phyloP scores from a whole-genome alignment of 2,797 vertebrate genomes.

The Labeo calbasu region DNA sequence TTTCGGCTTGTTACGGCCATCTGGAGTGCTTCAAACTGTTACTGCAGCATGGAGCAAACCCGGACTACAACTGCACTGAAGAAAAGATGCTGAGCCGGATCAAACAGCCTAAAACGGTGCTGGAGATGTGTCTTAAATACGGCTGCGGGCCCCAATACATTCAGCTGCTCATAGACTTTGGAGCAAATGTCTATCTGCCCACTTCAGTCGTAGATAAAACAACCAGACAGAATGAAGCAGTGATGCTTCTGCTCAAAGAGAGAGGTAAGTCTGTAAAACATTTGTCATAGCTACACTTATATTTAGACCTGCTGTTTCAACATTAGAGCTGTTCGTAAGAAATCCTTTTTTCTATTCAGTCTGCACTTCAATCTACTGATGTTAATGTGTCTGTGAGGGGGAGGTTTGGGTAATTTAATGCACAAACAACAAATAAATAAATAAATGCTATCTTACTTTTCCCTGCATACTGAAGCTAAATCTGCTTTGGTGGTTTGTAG shows the following conservation, averaged over 20 bases:
- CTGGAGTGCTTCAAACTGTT: slow-evolving; percentile 89
- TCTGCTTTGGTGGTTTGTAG: neutral
- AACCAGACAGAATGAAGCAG: slow-evolving; percentile 76
- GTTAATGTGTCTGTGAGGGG: neutral
- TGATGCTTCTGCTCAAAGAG: slow-evolving; percentile 83
- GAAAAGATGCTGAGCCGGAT: slow-evolving; percentile 81
- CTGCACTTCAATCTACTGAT: neutral
- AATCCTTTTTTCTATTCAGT: neutral
- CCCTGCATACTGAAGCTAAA: neutral
- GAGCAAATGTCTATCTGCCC: slow-evolving; percentile 89
- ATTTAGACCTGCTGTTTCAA: neutral
- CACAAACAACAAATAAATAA: neutral
- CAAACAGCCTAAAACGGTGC: slow-evolving; percentile 86
- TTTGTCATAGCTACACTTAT: neutral
- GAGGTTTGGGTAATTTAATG: neutral
- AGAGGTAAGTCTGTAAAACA: slow-evolving; percentile 79
- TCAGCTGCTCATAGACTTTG: slow-evolving; percentile 91
- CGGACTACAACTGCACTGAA: slow-evolving; percentile 92
- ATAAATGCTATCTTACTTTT: too few relatives aligned
- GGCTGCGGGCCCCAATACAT: slow-evolving; percentile 84
- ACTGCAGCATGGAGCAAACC: slow-evolving; percentile 87
- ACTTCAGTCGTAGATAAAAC: slow-evolving; percentile 70
- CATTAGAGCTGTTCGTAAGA: neutral
- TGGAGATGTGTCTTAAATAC: slow-evolving; percentile 89
- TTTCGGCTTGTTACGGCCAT: slow-evolving; percentile 88